These are phyloP conservation scores for Euura saliciscinereae DNA, from an alignment of 1,140 invertebrate species.

Conservation along the genomic window DNA sequence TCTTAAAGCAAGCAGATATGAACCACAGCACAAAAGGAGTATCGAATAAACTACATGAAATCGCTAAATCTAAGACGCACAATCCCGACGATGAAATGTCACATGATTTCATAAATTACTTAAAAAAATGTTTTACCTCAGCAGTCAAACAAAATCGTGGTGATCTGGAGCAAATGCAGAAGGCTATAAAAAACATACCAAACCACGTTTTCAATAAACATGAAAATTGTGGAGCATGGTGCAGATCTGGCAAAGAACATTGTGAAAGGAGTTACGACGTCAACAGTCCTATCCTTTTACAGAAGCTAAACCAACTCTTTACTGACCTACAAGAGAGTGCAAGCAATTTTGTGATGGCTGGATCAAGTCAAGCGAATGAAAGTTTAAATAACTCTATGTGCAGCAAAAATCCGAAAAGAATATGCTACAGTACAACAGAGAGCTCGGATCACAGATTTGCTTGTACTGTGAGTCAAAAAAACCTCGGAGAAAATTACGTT, in stretches of 20 bases:
- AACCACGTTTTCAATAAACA: slow-evolving; percentile 17
- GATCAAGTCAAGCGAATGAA: slow-evolving; percentile 30
- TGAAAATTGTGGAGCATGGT: slow-evolving; percentile 24
- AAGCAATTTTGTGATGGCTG: too few relatives aligned
- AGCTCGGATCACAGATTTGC: slow-evolving; percentile 24
- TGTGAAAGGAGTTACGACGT: too few relatives aligned
- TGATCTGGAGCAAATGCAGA: slow-evolving; percentile 5
- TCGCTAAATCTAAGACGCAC: too few relatives aligned
- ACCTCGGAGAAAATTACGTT: slow-evolving; percentile 22
- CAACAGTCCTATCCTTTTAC: too few relatives aligned
- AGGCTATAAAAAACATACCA: slow-evolving; percentile 17
- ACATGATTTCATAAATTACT: too few relatives aligned
- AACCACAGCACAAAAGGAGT: too few relatives aligned
- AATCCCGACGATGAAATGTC: too few relatives aligned
- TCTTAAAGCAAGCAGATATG: too few relatives aligned
- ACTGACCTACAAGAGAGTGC: too few relatives aligned
- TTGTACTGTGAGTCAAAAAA: slow-evolving; percentile 23
- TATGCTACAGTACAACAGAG: slow-evolving; percentile 24
- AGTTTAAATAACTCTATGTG: slow-evolving; percentile 29
- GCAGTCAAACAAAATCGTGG: slow-evolving; percentile 21
- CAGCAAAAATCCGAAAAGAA: slow-evolving; percentile 23
- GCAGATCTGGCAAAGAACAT: too few relatives aligned
- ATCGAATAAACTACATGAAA: too few relatives aligned
- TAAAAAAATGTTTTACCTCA: slow-evolving; percentile 21
- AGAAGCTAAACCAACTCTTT: too few relatives aligned